These are phyloP conservation scores for Aeoliscus strigatus DNA, from an alignment of 2,797 vertebrate species.

Conservation along the genomic window DNA sequence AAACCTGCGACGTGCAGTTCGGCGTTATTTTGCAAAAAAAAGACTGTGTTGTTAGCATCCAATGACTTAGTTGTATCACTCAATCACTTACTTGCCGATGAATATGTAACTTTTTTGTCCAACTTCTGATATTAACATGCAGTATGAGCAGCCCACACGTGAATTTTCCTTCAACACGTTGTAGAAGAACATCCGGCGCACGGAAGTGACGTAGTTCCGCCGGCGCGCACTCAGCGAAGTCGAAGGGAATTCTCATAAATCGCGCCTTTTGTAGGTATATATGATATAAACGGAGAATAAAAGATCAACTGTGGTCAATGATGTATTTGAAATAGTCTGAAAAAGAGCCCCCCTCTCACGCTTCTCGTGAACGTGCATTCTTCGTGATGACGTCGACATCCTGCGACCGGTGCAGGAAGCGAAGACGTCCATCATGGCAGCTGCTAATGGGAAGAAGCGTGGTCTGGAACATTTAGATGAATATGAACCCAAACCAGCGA, in stretches of 20 bases:
- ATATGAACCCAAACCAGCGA: constrained; percentile 77
- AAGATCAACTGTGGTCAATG: too few species aligned
- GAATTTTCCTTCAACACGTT: constrained; percentile 60
- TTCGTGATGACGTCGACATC: constrained; percentile 26
- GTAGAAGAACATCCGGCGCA: constrained; percentile 54
- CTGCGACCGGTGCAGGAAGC: constrained; percentile 37
- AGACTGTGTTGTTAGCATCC: too few species aligned
- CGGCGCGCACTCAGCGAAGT: background rate
- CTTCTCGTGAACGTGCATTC: background rate
- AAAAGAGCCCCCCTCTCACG: background rate
- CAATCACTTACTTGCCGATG: constrained; percentile 38
- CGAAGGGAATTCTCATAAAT: too few species aligned
- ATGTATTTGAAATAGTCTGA: too few species aligned
- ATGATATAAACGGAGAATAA: too few species aligned
- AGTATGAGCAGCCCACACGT: constrained; percentile 46
- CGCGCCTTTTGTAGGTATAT: too few species aligned
- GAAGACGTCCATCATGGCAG: constrained; percentile 59
- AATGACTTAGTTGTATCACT: too few species aligned
- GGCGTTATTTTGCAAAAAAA: background rate
- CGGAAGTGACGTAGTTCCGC: constrained; percentile 11
- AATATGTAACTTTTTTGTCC: background rate
- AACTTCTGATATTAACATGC: background rate
- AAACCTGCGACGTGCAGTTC: too few species aligned
- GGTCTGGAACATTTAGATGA: constrained; percentile 78
- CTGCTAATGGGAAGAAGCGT: constrained; percentile 65